Base-by-base conservation (phyloP, 2,113 vertebrate species). In the Rana temporaria region DNA sequence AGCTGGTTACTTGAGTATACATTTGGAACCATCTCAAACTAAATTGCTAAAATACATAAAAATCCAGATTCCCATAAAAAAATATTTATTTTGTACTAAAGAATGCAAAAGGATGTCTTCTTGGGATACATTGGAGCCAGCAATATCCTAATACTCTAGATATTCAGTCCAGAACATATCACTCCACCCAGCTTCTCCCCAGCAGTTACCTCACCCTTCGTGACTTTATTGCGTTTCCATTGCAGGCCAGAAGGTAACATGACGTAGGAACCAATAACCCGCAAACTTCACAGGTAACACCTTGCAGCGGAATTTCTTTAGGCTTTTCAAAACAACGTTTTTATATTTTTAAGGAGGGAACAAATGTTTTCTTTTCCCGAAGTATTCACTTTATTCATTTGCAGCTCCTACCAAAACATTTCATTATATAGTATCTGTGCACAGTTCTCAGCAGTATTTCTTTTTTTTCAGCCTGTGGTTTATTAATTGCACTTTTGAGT, bases 281-380 rank as follows among this genome's bases (percentile, higher is more conserved):
- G 48, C 78, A 80, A 80, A 55, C 78, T 62, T 80, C 60, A 70
- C 48, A 20, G 66, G 55, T 70, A 70, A 80, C 78, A 80, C 34
- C 66, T 69, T 70, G 32, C 22, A 70, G 18, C 52, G 78, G 78
- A 59, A 80, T 80, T 62, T 80, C 34, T 70, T 59, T 24, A 32
- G 8, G 30, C n/a, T 68, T 79, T 59, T n/a, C 55, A 56, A 65
- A 57, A 11, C 30, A 79, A 4, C 4, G 15, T 70, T 62, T 79
- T 79, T 59, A 60, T 60, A 70, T 32, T 60, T 70, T 60, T 52
- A 16, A 80, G 77, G 32, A 53, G 55, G 65, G 62, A 57, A 52
- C 57, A 18, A 48, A 60, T 59, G 65, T 79, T 59, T 67, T 66
- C 62, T 68, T 67, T 79, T 48, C 57, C 8, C 56, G 60, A 62